Evolutionary conservation across 2,797 vertebrate species (phyloP).

Genomic region (Lutra lutra): DNA sequence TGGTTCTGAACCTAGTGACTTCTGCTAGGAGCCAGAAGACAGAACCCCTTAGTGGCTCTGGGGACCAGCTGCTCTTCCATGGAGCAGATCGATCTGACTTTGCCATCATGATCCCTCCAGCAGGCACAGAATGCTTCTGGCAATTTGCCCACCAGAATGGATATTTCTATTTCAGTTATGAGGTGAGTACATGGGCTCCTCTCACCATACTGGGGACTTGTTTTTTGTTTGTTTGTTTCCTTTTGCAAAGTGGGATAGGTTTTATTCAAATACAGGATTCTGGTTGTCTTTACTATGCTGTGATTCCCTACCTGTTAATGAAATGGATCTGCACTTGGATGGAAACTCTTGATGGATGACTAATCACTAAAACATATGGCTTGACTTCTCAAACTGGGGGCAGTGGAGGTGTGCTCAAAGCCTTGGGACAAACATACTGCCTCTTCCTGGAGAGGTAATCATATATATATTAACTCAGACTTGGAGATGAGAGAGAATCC

Average conservation of each 20-base stretch:
- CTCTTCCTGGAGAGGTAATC: not conserved
- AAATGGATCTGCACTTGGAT: not conserved
- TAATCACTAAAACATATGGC: constrained; percentile 66
- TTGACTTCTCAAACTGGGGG: not conserved
- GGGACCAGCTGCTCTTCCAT: constrained; percentile 88
- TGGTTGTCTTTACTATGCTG: not conserved
- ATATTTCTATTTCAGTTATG: constrained; percentile 93
- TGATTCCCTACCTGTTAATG: not conserved
- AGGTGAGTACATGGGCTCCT: constrained; percentile 86
- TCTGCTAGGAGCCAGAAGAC: constrained; percentile 79
- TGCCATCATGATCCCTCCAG: constrained; percentile 88
- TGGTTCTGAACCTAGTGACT: constrained; percentile 72
- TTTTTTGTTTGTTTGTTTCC: not conserved
- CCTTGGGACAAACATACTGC: not conserved
- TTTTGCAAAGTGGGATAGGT: constrained; percentile 20
- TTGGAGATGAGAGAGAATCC: not conserved
- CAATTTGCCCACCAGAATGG: constrained; percentile 92
- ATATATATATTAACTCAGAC: not conserved
- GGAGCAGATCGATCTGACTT: constrained; percentile 93
- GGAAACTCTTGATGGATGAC: not conserved
- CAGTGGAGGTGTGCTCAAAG: not conserved
- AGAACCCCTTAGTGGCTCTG: constrained; percentile 70
- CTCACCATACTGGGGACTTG: not conserved
- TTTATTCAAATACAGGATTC: not conserved
- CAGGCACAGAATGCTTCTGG: constrained; percentile 93